Evolutionary conservation across 2,113 vertebrate species (phyloP).

Genomic region (Bubo blakistoni): DNA sequence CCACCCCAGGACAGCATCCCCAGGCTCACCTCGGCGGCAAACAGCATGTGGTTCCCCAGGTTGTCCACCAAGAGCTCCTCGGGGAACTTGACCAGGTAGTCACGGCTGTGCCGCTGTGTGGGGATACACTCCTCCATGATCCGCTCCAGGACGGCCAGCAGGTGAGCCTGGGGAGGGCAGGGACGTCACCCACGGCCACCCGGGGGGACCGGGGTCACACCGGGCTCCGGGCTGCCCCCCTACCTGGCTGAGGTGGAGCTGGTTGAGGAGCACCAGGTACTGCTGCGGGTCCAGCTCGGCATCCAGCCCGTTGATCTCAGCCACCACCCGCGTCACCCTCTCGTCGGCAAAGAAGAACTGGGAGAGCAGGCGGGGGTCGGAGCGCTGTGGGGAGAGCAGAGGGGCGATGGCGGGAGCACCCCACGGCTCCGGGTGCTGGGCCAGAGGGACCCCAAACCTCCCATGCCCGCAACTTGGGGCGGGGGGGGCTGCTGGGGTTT

Average conservation of each 20-base stretch:
- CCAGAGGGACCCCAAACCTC: neutral
- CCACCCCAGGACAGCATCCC: fast-evolving
- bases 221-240: fast-evolving
- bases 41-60: slow-evolving; percentile 72
- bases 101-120: slow-evolving; percentile 61
- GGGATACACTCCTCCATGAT: slow-evolving; percentile 76
- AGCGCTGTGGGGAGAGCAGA: slow-evolving; percentile 51
- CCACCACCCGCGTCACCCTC: slow-evolving; percentile 62
- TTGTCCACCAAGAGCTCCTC: slow-evolving; percentile 72
- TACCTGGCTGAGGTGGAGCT: slow-evolving; percentile 76
- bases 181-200: neutral
- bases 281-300: slow-evolving; percentile 70
- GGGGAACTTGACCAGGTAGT: slow-evolving; percentile 75
- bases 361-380: slow-evolving; percentile 70
- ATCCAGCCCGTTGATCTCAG: slow-evolving; percentile 68
- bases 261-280: slow-evolving; percentile 73
- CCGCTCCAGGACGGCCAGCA: slow-evolving; percentile 67
- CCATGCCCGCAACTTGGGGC: fast-evolving
- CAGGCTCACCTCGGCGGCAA: slow-evolving; percentile 69
- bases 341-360: slow-evolving; percentile 76
- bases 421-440: fast-evolving
- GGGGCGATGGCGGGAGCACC: fast-evolving
- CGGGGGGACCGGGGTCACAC: fast-evolving
- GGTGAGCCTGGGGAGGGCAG: slow-evolving; percentile 57
- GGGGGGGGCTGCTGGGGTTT: no score